A percentile compares a stretch with the other conserved stretches of the same genome.
Conservation (phyloP, 1,140 invertebrate species). For the Bombus huntii region DNA sequence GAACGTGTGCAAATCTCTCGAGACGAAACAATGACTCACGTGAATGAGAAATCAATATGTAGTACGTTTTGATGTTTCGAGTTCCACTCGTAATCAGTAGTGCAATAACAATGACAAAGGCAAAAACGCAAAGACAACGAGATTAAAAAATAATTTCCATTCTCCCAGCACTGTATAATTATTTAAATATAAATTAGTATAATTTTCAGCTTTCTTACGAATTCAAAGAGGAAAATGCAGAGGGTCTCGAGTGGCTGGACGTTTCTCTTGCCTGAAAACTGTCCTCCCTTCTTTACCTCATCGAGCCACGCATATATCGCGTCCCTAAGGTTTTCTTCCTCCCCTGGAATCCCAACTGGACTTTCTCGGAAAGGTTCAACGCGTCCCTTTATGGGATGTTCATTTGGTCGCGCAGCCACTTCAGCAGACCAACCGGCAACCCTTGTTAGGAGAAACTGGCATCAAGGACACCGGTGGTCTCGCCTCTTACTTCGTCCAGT, state of each 20-base stretch:
- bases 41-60: conserved; percentile 27
- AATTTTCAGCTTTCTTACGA: not conserved
- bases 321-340: conserved; percentile 27
- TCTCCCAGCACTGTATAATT: not conserved
- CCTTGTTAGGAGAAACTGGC: conserved; percentile 72
- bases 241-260: not conserved
- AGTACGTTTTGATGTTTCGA: conserved; percentile 19
- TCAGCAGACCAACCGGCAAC: conserved; percentile 56
- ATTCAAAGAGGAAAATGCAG: not conserved
- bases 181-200: no score
- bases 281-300: conserved; percentile 20
- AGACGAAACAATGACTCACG: conserved; percentile 49
- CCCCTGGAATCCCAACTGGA: conserved; percentile 44
- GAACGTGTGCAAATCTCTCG: conserved; percentile 16
- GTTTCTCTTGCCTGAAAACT: conserved; percentile 20
- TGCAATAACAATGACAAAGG: not conserved
- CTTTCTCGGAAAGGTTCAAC: conserved; percentile 51
- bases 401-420: conserved; percentile 46
- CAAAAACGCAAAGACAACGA: not conserved
- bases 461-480: conserved; percentile 62
- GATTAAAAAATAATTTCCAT: not conserved
- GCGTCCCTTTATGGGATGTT: conserved; percentile 57
- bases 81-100: not conserved
- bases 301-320: not conserved
- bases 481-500: conserved; percentile 43